A percentile compares a stretch with the other conserved stretches of the same genome.
These are phyloP conservation scores for Campaea margaritaria DNA, from an alignment of 2,888 invertebrate species.

Conservation along the genomic window DNA sequence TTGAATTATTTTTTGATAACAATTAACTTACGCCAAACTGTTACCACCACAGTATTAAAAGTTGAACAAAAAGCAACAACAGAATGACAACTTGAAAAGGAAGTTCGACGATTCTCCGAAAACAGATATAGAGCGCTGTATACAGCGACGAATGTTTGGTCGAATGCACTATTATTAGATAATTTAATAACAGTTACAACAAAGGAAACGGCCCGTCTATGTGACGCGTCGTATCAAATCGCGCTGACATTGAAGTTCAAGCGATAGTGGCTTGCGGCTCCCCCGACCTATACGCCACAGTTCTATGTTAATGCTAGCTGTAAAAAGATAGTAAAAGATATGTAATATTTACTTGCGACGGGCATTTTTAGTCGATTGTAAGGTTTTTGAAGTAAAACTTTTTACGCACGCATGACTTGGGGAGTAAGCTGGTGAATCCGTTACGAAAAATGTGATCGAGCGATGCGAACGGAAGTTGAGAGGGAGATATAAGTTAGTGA, in stretches of 20 bases:
- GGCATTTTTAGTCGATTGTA: too few relatives aligned
- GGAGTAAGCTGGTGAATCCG: too few relatives aligned
- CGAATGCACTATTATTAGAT: conserved; percentile 63
- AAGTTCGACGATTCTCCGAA: conserved; percentile 15
- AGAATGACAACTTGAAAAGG: conserved; percentile 20
- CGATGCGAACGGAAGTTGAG: too few relatives aligned
- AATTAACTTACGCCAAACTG: background rate
- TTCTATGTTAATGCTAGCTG: conserved; percentile 11
- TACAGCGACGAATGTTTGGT: conserved; percentile 34
- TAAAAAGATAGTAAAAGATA: background rate
- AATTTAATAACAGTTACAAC: conserved; percentile 72
- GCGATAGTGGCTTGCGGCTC: conserved; percentile 54
- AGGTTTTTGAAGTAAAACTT: too few relatives aligned
- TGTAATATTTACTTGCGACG: too few relatives aligned
- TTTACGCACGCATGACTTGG: too few relatives aligned
- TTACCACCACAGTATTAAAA: background rate
- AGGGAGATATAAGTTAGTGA: too few relatives aligned
- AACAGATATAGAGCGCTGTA: conserved; percentile 5
- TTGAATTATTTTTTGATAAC: too few relatives aligned
- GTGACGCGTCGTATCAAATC: conserved; percentile 80
- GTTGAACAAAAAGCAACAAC: background rate
- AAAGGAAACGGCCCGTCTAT: conserved; percentile 77
- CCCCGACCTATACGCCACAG: conserved; percentile 36
- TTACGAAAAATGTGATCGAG: too few relatives aligned
- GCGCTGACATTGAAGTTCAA: conserved; percentile 78